Base-by-base conservation (phyloP, 2,888 invertebrate genomes). In the Seira sanloemensis region DNA sequence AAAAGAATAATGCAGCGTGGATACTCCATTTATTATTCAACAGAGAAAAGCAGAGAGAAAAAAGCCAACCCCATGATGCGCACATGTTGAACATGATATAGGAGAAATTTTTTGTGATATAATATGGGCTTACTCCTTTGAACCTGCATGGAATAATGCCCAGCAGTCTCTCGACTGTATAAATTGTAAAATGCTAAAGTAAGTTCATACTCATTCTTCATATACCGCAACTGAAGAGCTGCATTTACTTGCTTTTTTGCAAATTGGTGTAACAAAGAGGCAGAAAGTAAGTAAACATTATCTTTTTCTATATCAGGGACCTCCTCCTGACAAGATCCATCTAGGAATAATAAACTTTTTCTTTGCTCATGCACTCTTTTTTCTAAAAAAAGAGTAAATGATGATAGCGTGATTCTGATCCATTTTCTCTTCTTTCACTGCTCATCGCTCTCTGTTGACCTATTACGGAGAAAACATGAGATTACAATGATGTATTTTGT, bases 81-180 rank as follows among this genome's bases (percentile, higher is more conserved):
- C 72, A 65, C 78, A 71, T 78, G 78, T 72, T 65, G 66, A 72
- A 37, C 71, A 72, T 72, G 78, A 71, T 68, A 66, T 37, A 27
- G 46, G 27, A 37, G 37, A 37, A 37, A 37, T 4, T 37, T 7
- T 4, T 37, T 12, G 37, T 37, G 37, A n/a, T n/a, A n/a, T n/a
- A n/a, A n/a, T n/a, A n/a, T n/a, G n/a, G n/a, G n/a, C 18, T 23
- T 67, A 67, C 67, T 26, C 27, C 1, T 12, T 18, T 0, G 19
- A 7, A n/a, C 66, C n/a, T 7, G 24, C 24, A 24, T 23, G 66
- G 1, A 24, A 16, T 24, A 66, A 66, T 21, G 66, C 24, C 66
- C n/a, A 66, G 12, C 18, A 5, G 25, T 23, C 9, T 23, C 37
- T 26, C 19, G 2, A 68, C 27, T 26, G 12, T 37, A 37, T 37